Evolutionary conservation across 2,888 invertebrate species (phyloP).

Genomic region (Habrosyne pyritoides): DNA sequence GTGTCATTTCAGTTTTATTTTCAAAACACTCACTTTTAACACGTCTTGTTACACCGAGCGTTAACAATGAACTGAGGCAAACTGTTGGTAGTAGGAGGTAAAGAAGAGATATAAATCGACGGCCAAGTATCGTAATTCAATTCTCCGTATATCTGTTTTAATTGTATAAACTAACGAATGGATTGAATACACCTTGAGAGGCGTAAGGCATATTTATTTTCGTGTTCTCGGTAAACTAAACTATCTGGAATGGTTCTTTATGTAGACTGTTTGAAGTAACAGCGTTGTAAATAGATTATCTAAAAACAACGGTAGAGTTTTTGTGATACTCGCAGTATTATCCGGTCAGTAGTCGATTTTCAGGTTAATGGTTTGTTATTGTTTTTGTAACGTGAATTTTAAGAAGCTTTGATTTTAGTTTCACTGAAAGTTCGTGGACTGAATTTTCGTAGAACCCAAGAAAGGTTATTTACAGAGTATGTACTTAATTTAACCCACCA

Average conservation of each 20-base stretch:
- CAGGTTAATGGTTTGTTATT: neutral
- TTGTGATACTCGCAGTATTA: neutral
- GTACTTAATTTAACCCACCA: neutral
- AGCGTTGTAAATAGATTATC: neutral
- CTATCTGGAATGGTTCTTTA: neutral
- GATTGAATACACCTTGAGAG: neutral
- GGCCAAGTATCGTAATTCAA: neutral
- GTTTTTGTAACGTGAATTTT: neutral
- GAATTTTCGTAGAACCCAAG: neutral
- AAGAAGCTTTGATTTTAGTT: neutral
- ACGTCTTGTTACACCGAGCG: constrained; percentile 10
- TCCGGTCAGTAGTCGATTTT: neutral
- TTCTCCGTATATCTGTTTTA: neutral
- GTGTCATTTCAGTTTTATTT: constrained; percentile 45
- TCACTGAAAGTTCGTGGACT: neutral
- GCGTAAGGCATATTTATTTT: neutral
- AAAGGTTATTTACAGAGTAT: neutral
- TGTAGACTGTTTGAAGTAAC: neutral
- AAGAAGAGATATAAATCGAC: neutral
- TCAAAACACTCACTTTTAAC: constrained; percentile 8
- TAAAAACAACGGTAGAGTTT: neutral
- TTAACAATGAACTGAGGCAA: neutral
- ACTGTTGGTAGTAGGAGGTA: neutral
- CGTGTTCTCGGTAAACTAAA: neutral
- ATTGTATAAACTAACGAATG: neutral